Percentiles rank a stretch among this genome's conserved stretches.
phyloP scores from a whole-genome alignment of 30 jellyfish, hydroid and myxozoan species.

The Pelagia noctiluca region DNA sequence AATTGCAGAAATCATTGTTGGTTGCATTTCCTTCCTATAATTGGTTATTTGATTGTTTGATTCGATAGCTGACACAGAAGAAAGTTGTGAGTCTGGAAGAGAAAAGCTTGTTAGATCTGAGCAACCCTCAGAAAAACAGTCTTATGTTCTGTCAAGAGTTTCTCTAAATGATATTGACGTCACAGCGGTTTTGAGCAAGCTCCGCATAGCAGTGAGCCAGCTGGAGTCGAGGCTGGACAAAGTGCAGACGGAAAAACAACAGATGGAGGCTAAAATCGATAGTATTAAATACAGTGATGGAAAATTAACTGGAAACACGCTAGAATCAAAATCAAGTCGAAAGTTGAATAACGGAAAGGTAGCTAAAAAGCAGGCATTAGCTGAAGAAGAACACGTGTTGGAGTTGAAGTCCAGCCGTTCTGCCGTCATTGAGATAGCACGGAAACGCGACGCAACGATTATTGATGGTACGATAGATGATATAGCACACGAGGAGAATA shows the following conservation, averaged over 20 bases:
- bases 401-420: constrained; percentile 46
- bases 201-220: constrained; percentile 66
- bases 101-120: background rate
- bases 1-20: too few species aligned
- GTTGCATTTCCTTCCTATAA: too few species aligned
- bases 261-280: constrained; percentile 40
- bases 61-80: too few species aligned
- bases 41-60: too few species aligned
- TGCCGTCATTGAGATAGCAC: constrained; percentile 76
- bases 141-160: constrained; percentile 49
- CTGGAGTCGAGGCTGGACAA: constrained; percentile 55
- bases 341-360: too few species aligned
- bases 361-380: too few species aligned
- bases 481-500: constrained; percentile 50
- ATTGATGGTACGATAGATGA: constrained; percentile 73
- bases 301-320: background rate
- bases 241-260: constrained; percentile 38
- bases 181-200: constrained; percentile 55
- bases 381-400: background rate
- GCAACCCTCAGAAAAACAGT: constrained; percentile 26
- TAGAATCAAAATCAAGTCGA: too few species aligned
- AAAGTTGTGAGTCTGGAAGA: background rate
- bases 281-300: background rate
- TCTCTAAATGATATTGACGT: constrained; percentile 65
- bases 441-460: constrained; percentile 57